Evolutionary conservation across 2,797 vertebrate genomes (phyloP), one percentile per base, ranked within the genome.

Genomic region (Danio albolineatus): DNA sequence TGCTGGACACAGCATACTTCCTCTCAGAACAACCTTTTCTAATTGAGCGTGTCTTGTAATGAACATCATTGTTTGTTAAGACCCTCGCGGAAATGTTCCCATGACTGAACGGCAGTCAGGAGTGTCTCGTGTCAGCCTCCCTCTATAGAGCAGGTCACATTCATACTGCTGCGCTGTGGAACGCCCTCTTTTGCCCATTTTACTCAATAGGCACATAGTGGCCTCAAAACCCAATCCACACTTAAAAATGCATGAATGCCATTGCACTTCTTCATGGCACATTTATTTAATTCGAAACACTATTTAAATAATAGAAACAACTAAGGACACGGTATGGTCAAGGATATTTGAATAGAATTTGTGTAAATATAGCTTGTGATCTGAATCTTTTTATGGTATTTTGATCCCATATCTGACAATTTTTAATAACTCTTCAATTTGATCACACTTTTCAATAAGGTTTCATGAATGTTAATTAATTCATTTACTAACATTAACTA

Each of bases 131-230:
- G 44, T 69, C 57, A 46, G 64, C 16, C 28, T 70, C 46, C 39
- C 61, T n/a, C 46, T 41, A 5, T 0, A 14, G 48, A 4, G 44
- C 65, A 12, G 38, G n/a, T 51, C 56, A 49, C 72, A 36, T n/a
- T 51, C 9, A 12, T 38, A 28, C 60, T 28, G 28, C 44, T 46
- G 7, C 16, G 54, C 19, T 16, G 59, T 0, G 54, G 77, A 62
- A 72, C 77, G 77, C 77, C 77, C 66, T 79, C 77, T 72, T 72
- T 72, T 64, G 77, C 36, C 36, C 5, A 28, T 70, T 71, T 61
- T 10, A 41, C 46, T 16, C 9, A 19, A 14, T 60, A 53, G 66
- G 51, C 49, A 5, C 17, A 46, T 9, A 17, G 51, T 19, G 51
- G 38, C n/a, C 13, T 5, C 39, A 14, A 53, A 28, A 66, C 44